phyloP scores from a whole-genome alignment of 1,140 invertebrate genomes.

The Polypedilum vanderplanki region DNA sequence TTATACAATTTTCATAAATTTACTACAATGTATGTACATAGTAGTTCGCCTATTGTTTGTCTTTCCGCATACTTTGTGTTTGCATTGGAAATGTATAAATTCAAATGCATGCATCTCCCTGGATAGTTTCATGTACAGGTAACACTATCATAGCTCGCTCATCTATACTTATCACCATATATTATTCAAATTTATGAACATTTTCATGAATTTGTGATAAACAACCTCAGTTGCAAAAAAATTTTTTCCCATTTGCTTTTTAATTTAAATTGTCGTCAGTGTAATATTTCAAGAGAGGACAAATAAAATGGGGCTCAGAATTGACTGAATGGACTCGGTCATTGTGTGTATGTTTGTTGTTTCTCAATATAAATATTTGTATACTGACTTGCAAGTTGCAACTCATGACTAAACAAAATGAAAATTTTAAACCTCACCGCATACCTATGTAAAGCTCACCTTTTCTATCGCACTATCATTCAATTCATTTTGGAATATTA shows the following conservation, averaged over 20 bases:
- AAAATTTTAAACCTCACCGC: neutral
- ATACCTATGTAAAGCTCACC: too few species aligned
- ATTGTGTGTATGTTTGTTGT: neutral
- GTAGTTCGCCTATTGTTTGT: neutral
- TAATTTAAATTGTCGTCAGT: neutral
- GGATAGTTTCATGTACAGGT: neutral
- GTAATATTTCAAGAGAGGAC: too few species aligned
- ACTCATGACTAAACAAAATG: neutral
- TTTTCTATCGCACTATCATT: too few species aligned
- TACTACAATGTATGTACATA: too few species aligned
- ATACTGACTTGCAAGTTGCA: neutral
- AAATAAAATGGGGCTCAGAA: too few species aligned
- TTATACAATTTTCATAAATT: neutral
- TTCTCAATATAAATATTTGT: neutral
- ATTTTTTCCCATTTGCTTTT: neutral
- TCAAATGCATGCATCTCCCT: neutral
- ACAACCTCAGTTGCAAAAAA: neutral
- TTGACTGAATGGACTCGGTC: neutral
- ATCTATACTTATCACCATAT: neutral
- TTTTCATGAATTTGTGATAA: slow-evolving; percentile 25
- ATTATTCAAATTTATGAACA: slow-evolving; percentile 23
- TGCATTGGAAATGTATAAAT: neutral
- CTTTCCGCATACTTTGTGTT: neutral
- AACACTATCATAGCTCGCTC: neutral
- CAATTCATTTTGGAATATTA: neutral